A percentile compares a stretch with the other conserved stretches of the same genome.
phyloP scores from a whole-genome alignment of 2,888 invertebrate genomes.

The Rotaria socialis region DNA sequence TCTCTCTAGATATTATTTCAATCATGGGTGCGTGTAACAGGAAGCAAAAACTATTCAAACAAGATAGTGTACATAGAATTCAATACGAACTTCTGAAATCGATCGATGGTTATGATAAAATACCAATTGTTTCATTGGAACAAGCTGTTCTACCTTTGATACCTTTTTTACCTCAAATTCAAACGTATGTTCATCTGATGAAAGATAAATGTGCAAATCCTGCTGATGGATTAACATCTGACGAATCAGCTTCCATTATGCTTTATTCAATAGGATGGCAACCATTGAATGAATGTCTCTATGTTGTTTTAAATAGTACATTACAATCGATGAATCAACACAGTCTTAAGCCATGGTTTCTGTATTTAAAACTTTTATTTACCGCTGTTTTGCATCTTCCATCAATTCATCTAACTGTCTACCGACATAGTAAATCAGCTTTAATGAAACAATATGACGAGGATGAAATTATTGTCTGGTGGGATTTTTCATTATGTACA shows the following conservation, averaged over 20 bases:
- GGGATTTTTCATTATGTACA: not conserved
- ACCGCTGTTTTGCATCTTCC: not conserved
- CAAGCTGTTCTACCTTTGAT: not conserved
- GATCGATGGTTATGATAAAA: not conserved
- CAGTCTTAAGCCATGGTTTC: not conserved
- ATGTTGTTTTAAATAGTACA: not conserved
- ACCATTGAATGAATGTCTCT: not conserved
- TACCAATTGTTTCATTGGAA: not conserved
- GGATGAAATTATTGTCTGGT: not conserved
- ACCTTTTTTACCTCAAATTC: not conserved
- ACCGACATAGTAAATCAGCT: not conserved
- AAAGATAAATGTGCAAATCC: not conserved
- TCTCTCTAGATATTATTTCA: not conserved
- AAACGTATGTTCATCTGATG: not conserved
- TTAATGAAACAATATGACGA: not conserved
- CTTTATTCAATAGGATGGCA: slow-evolving; percentile 13
- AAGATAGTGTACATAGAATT: not conserved
- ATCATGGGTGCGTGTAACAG: not conserved
- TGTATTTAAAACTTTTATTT: not conserved
- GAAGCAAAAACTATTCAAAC: not conserved
- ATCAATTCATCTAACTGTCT: not conserved
- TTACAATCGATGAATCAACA: not conserved
- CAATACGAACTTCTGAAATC: not conserved
- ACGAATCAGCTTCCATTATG: slow-evolving; percentile 1
- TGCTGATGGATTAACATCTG: not conserved